These are phyloP conservation scores for Dufourea novaeangliae DNA, from an alignment of 1,140 invertebrate genomes.

Conservation along the genomic window DNA sequence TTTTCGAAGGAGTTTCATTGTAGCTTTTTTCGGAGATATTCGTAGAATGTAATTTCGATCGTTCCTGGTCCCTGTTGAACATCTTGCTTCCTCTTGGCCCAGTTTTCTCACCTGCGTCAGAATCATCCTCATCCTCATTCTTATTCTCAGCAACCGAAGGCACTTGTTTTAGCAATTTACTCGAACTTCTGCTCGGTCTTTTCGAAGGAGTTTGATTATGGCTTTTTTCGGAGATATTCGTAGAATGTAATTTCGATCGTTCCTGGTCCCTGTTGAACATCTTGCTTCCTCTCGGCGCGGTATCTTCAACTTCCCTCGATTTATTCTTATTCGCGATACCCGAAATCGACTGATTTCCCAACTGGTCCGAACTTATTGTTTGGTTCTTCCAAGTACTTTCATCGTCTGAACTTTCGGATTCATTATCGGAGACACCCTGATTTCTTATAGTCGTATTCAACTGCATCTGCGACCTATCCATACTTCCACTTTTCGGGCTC, in stretches of 20 bases:
- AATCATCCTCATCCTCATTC: too few relatives aligned
- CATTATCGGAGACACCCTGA: too few relatives aligned
- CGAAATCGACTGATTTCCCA: neutral
- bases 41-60: neutral
- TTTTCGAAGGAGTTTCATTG: neutral
- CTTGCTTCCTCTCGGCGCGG: neutral
- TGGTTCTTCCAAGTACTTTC: neutral
- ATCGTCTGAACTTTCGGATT: too few relatives aligned
- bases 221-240: neutral
- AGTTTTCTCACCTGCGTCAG: neutral
- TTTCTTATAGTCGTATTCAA: too few relatives aligned
- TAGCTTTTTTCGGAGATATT: neutral
- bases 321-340: neutral
- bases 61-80: neutral
- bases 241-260: neutral
- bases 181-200: neutral
- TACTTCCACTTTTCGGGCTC: too few relatives aligned
- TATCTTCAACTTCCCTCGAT: too few relatives aligned
- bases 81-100: neutral
- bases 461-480: too few relatives aligned
- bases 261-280: neutral
- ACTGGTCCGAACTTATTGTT: neutral
- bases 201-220: neutral
- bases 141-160: neutral
- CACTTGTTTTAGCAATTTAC: too few relatives aligned